These are phyloP conservation scores for Nanorana parkeri DNA, from an alignment of 2,113 vertebrate genomes.

Conservation along the genomic window DNA sequence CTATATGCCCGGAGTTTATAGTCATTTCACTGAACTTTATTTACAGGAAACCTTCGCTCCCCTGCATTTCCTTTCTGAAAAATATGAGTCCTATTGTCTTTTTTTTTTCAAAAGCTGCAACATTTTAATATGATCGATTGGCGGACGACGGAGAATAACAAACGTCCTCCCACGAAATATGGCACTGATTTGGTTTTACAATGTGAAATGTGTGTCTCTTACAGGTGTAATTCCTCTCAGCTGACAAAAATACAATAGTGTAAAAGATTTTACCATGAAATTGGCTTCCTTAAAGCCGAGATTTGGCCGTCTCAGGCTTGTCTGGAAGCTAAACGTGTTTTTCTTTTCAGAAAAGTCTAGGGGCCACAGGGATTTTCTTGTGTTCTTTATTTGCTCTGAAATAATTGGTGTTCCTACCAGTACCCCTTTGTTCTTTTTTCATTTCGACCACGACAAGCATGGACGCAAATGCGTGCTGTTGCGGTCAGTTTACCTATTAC, in stretches of 20 bases:
- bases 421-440: no score
- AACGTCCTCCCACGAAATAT: conserved; percentile 15
- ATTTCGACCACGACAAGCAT: no score
- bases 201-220: conserved; percentile 16
- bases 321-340: conserved; percentile 28
- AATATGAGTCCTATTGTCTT: background rate
- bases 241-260: conserved; percentile 30
- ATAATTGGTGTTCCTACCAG: no score
- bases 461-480: no score
- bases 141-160: conserved; percentile 14
- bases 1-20: no score
- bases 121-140: conserved; percentile 39
- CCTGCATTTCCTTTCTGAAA: background rate
- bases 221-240: conserved; percentile 43
- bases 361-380: conserved; percentile 11
- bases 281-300: conserved; percentile 21
- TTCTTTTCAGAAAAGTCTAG: conserved; percentile 36
- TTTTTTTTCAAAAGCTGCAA: conserved; percentile 1
- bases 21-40: no score
- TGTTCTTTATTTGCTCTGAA: no score
- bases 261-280: conserved; percentile 6
- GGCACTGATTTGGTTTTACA: conserved; percentile 7
- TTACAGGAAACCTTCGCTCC: background rate
- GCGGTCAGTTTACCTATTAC: no score
- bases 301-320: conserved; percentile 25